Base-by-base conservation (phyloP, 1,140 invertebrate species). In the Micrasema longulum region DNA sequence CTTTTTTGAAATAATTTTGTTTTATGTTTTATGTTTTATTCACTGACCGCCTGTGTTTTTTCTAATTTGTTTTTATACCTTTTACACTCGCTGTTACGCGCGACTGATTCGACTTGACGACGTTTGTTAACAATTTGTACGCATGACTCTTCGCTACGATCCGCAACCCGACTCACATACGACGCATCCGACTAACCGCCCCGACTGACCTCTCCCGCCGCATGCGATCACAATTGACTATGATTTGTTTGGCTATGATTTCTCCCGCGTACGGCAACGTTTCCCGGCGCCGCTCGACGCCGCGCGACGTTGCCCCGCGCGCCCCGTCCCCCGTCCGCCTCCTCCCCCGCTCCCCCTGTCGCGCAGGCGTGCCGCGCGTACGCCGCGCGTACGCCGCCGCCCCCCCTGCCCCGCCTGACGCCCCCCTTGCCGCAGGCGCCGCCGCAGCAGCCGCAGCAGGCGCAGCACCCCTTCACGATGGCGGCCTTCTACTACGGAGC, bases 391-490 rank as follows among this genome's bases (percentile, higher is more conserved):
- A 63, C 71, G 1, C 12, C 47, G 35, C 69, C 67, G 52, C 12
- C 52, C 71, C 6, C 5, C 66, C 45, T 47, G 38, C 62, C 62
- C 7, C 12, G 2, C 12, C 62, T 22, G 22, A 41, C 43, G 63
- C 50, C 23, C 52, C 45, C 7, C 10, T 31, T 38, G 5, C 66
- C 10, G 43, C 66, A 47, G 35, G 43, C 3, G 53, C 66, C 65
- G 36, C 62, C 50, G 71, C 57, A 31, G 26, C 71, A 43, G 70
- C 72, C 14, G 69, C 35, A 9, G 64, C 60, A 55, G 36, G 53
- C n/a, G n/a, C n/a, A n/a, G 9, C 80, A 82, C 85, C 90, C 79
- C 88, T 90, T 87, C 74, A n/a, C n/a, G n/a, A 87, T 91, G 85
- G 90, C 90, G 71, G 83, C 85, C 14, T 82, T 81, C 68, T 83